Base-by-base conservation (phyloP, 2,888 invertebrate genomes). In the Lasioglossum malachurum region DNA sequence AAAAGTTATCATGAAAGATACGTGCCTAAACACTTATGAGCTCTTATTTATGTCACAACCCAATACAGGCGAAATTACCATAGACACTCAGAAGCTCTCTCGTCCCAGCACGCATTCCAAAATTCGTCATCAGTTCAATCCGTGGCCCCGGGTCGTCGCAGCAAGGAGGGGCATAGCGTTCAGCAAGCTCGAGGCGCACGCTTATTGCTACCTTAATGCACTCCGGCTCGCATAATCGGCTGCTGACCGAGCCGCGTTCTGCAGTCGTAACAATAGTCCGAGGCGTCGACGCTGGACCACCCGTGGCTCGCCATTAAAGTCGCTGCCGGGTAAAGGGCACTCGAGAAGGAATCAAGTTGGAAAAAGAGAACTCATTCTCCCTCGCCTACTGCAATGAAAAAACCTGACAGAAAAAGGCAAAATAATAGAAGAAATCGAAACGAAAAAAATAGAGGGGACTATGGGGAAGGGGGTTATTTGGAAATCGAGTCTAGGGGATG, bases 261-360 rank as follows among this genome's bases (percentile, higher is more conserved):
- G 84, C 72, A 89, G 90, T 89, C 92, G 92, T 92, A 94, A 94
- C 94, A 94, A 94, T 93, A 92, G 93, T 93, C 93, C 84, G 90
- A 94, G 92, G 91, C 91, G 88, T 91, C 88, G 90, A 89, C 87
- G 90, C 75, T 79, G 93, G 94, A 94, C 94, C 94, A 94, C 94
- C 93, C 94, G 93, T 85, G 90, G 93, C 83, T 92, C 87, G 80
- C 93, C 92, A 93, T 94, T 94, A 94, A 92, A 92, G 87, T 87
- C 80, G 84, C 90, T 85, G 86, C 87, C 78, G 85, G 75, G 83
- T 83, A 86, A 80, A 83, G 78, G 86, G 82, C 27, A 75, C 49
- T 67, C 27, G 67, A 69, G 10, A 57, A 60, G 80, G 57, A 46
- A 75, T 44, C 71, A 84, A 82, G 83, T 64, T 83, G 73, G 82